These are phyloP conservation scores for Microctonus hyperodae DNA, from an alignment of 2,888 invertebrate genomes.

Conservation along the genomic window DNA sequence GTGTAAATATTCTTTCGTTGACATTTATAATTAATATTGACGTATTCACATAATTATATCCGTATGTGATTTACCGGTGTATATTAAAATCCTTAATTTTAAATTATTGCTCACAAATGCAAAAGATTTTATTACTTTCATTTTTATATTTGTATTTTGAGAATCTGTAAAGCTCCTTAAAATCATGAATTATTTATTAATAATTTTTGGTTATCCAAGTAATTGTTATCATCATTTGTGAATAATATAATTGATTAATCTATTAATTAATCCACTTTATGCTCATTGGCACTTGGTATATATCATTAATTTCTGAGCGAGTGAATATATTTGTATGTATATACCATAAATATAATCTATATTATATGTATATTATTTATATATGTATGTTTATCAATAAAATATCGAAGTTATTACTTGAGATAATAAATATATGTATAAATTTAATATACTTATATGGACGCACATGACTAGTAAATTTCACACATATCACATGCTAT, in stretches of 20 bases:
- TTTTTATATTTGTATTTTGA: slow-evolving; percentile 5
- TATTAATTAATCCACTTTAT: slow-evolving; percentile 18
- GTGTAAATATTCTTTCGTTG: slow-evolving; percentile 12
- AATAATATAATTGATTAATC: slow-evolving; percentile 25
- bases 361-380: slow-evolving; percentile 36
- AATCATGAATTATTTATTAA: slow-evolving; percentile 11
- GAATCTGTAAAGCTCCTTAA: not conserved
- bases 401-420: slow-evolving; percentile 32
- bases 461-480: slow-evolving; percentile 57
- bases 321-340: slow-evolving; percentile 28
- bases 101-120: slow-evolving; percentile 13
- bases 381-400: slow-evolving; percentile 26
- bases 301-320: slow-evolving; percentile 34
- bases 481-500: slow-evolving; percentile 62
- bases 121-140: slow-evolving; percentile 13
- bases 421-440: slow-evolving; percentile 32
- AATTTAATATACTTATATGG: slow-evolving; percentile 39
- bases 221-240: slow-evolving; percentile 25
- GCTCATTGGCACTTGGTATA: slow-evolving; percentile 40
- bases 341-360: slow-evolving; percentile 43
- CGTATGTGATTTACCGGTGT: not conserved
- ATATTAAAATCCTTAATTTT: slow-evolving; percentile 14
- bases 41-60: not conserved
- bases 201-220: slow-evolving; percentile 7
- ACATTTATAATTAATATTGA: slow-evolving; percentile 15